Evolutionary conservation across 2,797 vertebrate genomes (phyloP).

Genomic region (Yasuhikotakia modesta): DNA sequence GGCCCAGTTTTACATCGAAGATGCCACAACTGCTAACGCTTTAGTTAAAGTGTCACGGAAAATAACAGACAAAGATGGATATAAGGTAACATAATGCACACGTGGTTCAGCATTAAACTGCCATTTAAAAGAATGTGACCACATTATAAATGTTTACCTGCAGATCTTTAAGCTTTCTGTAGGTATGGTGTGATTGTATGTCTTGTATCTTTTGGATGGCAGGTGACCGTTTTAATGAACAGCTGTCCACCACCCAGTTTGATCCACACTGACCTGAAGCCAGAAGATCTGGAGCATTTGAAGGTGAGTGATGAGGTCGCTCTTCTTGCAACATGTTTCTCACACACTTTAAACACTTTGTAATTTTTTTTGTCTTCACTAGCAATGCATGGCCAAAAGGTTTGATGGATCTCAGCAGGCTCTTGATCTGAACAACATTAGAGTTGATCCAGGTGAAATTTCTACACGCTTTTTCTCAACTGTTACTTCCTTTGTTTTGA

Average conservation of each 20-base stretch:
- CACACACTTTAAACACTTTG: too few relatives aligned
- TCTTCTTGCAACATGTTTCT: too few relatives aligned
- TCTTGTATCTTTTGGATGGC: not conserved
- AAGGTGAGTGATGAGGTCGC: constrained; percentile 74
- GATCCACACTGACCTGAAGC: constrained; percentile 72
- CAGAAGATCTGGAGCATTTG: constrained; percentile 76
- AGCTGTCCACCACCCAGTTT: constrained; percentile 65
- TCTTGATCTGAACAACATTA: constrained; percentile 86
- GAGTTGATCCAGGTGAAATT: constrained; percentile 83
- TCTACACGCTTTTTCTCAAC: too few relatives aligned
- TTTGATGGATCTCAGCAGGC: constrained; percentile 88
- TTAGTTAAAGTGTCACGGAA: constrained; percentile 75
- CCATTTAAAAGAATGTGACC: too few relatives aligned
- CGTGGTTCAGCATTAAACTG: too few relatives aligned
- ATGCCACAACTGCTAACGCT: constrained; percentile 73
- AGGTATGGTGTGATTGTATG: too few relatives aligned
- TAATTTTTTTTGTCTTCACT: not conserved
- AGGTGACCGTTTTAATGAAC: constrained; percentile 74
- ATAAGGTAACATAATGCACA: constrained; percentile 68
- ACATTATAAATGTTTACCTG: too few relatives aligned
- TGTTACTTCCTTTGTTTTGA: not conserved
- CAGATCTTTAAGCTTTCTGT: too few relatives aligned
- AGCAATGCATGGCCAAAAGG: constrained; percentile 91
- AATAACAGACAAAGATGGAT: constrained; percentile 76
- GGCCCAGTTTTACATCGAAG: constrained; percentile 79